These are phyloP conservation scores for Enteromius afrohamiltoni DNA, from an alignment of 2,797 vertebrate species.

Conservation along the genomic window DNA sequence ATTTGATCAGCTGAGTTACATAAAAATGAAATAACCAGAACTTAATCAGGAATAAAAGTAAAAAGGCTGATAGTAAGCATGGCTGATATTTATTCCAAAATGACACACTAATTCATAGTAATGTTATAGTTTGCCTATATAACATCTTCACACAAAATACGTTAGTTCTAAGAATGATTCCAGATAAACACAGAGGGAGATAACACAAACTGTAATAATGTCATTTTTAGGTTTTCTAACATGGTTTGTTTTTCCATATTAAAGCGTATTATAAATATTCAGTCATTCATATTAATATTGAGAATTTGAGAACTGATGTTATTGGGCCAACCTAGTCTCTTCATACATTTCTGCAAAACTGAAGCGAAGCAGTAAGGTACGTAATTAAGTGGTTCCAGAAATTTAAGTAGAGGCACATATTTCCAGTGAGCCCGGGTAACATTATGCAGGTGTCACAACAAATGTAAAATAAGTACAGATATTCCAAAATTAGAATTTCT, in stretches of 20 bases:
- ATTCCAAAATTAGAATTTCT: background rate
- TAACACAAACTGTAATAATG: no score
- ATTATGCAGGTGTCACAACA: background rate
- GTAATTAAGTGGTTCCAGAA: no score
- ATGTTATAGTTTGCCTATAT: background rate
- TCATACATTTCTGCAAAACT: no score
- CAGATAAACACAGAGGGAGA: background rate
- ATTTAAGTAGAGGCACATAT: no score
- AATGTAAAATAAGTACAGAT: background rate
- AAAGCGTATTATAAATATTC: background rate
- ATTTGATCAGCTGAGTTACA: constrained; percentile 19
- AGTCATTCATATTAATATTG: background rate
- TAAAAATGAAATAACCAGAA: background rate
- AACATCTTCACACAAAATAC: background rate
- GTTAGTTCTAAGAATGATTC: background rate
- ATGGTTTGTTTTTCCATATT: background rate
- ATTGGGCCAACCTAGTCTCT: no score
- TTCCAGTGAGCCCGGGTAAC: no score
- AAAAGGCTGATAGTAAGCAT: background rate
- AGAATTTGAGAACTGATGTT: background rate
- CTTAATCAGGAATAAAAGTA: background rate
- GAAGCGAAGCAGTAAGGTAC: no score
- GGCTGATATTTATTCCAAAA: background rate
- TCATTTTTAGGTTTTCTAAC: background rate
- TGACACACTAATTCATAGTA: background rate